Base-by-base conservation (phyloP, 2,888 invertebrate genomes). In the Entomobrya proxima region DNA sequence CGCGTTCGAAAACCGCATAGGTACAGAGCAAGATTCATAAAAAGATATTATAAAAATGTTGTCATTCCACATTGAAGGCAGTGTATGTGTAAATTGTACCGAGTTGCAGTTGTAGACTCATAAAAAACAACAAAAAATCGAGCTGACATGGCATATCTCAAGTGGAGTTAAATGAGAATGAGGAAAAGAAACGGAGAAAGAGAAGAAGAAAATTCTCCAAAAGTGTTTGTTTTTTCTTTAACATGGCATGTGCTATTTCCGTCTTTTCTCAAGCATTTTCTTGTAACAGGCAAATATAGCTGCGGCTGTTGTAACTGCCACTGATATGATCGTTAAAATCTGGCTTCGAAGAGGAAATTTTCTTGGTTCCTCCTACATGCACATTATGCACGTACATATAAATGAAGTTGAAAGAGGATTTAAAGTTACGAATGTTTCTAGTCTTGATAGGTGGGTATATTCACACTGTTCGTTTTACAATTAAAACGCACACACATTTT, bases 71-170 rank as follows among this genome's bases (percentile, higher is more conserved):
- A 13, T 24, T 35, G 47, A n/a, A 2, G 35, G 21, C 35, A 35
- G 1, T 30, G 40, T n/a, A 67, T 37, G 9, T n/a, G n/a, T 64
- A 21, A 7, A 37, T 40, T 9, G 18, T 30, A 13, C 32, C 47
- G 50, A 72, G 47, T n/a, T 74, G 72, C 50, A 69, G 37, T 80
- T 81, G 74, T 58, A 74, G 72, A 21, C 72, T 78, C 72, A 78
- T 85, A 85, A 85, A 85, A 61, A 75, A n/a, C 58, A 40, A 83
- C 76, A 58, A 11, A 50, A 75, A 75, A 75, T 47, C 6, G 30
- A 27, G 72, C 78, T 85, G 84, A 78, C 78, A 77, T 72, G 61
- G 84, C 78, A 72, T 74, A 64, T 75, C 64, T 61, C 74, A 75
- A 64, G 75, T 64, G 47, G 69, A 40, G 21, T 40, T 32, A 78